A percentile compares a stretch with the other conserved stretches of the same genome.
phyloP scores from a whole-genome alignment of 2,113 vertebrate genomes.

The Tupaia tana region DNA sequence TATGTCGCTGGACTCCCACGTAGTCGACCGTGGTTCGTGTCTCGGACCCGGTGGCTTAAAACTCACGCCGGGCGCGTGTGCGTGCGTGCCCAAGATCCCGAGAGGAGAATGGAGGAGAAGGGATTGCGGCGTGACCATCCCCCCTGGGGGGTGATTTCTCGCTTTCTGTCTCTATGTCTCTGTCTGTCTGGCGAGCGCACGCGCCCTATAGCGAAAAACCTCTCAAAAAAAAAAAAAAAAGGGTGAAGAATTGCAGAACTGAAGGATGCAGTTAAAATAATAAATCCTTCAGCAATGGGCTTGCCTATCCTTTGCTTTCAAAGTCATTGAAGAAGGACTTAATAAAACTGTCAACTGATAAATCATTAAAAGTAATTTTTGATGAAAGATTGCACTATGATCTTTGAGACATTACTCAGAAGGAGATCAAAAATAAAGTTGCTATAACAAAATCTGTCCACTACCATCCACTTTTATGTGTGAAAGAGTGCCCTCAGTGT shows the following conservation, averaged over 20 bases:
- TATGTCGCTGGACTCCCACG: no score
- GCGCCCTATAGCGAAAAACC: no score
- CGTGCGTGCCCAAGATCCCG: no score
- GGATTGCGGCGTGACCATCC: no score
- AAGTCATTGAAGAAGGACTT: constrained; percentile 37
- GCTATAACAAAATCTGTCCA: not conserved
- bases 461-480: not conserved
- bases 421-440: constrained; percentile 16
- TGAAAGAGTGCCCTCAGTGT: not conserved
- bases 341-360: constrained; percentile 57
- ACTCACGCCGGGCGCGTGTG: no score
- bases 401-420: constrained; percentile 30
- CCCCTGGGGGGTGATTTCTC: no score
- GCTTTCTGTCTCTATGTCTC: no score
- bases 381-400: constrained; percentile 5
- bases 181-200: no score
- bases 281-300: not conserved
- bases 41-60: no score
- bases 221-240: no score
- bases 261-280: not conserved
- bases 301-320: constrained; percentile 3
- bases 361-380: constrained; percentile 46
- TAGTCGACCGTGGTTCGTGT: no score
- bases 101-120: no score
- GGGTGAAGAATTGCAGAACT: not conserved